Conservation (phyloP, 2,797 vertebrate genomes). For the Morus bassanus region DNA sequence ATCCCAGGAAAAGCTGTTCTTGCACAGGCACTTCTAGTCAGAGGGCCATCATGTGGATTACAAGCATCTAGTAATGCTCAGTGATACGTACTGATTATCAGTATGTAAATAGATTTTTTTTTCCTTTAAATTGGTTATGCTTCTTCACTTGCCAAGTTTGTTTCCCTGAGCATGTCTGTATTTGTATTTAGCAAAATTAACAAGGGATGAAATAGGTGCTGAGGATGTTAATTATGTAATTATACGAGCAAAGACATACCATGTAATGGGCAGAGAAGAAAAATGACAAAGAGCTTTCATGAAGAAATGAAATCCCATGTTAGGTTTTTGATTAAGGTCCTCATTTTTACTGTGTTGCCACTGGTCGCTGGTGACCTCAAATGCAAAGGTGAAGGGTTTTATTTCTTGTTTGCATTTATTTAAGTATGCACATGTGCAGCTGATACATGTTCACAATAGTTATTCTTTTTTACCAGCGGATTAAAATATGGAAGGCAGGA, state of each 20-base stretch:
- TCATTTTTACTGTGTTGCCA: background rate
- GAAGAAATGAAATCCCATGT: conserved; percentile 25
- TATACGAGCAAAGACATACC: conserved; percentile 19
- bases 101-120: background rate
- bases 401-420: conserved; percentile 32
- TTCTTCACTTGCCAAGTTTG: conserved; percentile 39
- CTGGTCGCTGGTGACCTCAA: background rate
- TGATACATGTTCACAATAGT: conserved; percentile 21
- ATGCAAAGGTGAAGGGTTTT: conserved; percentile 14
- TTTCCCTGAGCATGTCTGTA: conserved; percentile 48
- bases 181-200: conserved; percentile 69
- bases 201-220: conserved; percentile 57
- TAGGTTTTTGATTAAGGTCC: background rate
- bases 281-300: background rate
- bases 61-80: background rate
- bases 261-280: background rate
- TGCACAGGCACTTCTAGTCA: background rate
- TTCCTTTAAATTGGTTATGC: background rate
- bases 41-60: background rate
- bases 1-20: background rate
- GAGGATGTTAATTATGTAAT: conserved; percentile 63
- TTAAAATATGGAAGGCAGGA: conserved; percentile 30
- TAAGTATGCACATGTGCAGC: conserved; percentile 1
- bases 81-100: background rate
- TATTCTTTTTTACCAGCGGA: background rate